Evolutionary conservation across 1,140 invertebrate genomes (phyloP).

Genomic region (Neuroterus valhalla): DNA sequence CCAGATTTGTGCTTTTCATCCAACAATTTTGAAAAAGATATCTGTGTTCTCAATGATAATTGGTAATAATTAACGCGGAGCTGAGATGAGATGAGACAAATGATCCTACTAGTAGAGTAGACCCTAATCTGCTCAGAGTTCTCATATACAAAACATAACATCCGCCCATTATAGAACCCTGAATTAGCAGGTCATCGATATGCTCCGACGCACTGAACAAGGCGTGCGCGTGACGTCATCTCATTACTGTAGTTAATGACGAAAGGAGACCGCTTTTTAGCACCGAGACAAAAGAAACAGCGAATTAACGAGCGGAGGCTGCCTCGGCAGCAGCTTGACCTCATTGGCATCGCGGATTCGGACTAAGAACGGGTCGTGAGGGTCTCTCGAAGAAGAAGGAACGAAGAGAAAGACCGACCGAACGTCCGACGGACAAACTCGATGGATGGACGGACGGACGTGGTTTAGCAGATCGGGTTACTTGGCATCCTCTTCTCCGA

Average conservation of each 20-base stretch:
- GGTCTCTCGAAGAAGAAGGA: conserved; percentile 46
- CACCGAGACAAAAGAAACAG: conserved; percentile 62
- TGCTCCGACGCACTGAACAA: neutral
- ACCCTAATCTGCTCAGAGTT: neutral
- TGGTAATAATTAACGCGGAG: too few relatives aligned
- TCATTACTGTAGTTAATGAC: conserved; percentile 52
- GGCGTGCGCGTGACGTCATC: conserved; percentile 38
- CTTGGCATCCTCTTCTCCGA: conserved; percentile 69
- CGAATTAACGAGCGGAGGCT: conserved; percentile 67
- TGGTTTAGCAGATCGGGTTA: conserved; percentile 65
- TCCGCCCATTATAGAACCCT: neutral
- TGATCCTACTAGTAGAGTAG: neutral
- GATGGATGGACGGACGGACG: conserved; percentile 57
- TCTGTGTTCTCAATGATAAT: too few relatives aligned
- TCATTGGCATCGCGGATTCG: conserved; percentile 62
- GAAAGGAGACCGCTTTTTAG: conserved; percentile 50
- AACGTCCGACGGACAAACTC: too few relatives aligned
- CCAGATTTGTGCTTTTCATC: too few relatives aligned
- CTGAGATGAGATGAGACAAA: neutral
- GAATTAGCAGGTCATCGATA: conserved; percentile 22
- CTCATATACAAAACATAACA: conserved; percentile 1
- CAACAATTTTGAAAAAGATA: too few relatives aligned
- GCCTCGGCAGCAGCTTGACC: conserved; percentile 54
- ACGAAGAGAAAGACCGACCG: conserved; percentile 50
- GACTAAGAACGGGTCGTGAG: conserved; percentile 48